A percentile compares a stretch with the other conserved stretches of the same genome.
Conservation (phyloP, 2,888 invertebrate species). For the Acanthosepion pharaonis region DNA sequence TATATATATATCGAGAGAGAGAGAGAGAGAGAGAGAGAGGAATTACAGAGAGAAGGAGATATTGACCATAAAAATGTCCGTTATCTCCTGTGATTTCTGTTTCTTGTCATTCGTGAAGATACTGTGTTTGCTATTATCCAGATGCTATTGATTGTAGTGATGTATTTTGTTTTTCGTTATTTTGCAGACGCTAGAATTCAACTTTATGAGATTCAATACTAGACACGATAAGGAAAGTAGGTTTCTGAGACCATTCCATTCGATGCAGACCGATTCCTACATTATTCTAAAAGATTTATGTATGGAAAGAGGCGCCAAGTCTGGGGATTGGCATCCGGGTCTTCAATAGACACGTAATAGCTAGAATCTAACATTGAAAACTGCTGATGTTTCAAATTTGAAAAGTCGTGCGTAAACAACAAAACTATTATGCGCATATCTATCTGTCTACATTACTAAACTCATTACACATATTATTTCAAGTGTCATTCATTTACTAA, state of each 20-base stretch:
- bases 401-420: no score
- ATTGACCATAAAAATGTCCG: not conserved
- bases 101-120: not conserved
- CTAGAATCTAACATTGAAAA: no score
- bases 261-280: not conserved
- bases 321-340: no score
- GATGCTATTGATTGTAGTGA: not conserved
- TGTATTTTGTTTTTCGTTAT: not conserved
- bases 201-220: not conserved
- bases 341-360: no score
- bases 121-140: not conserved
- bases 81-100: not conserved
- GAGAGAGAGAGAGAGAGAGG: not conserved
- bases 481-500: no score
- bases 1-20: not conserved
- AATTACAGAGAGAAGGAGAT: not conserved
- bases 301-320: no score
- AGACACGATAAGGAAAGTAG: not conserved
- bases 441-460: no score
- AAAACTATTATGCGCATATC: no score
- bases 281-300: not conserved
- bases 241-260: not conserved
- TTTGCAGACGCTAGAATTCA: not conserved
- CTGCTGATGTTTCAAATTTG: no score
- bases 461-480: no score